phyloP scores from a whole-genome alignment of 1,140 invertebrate species.

The Calliphora vicina region DNA sequence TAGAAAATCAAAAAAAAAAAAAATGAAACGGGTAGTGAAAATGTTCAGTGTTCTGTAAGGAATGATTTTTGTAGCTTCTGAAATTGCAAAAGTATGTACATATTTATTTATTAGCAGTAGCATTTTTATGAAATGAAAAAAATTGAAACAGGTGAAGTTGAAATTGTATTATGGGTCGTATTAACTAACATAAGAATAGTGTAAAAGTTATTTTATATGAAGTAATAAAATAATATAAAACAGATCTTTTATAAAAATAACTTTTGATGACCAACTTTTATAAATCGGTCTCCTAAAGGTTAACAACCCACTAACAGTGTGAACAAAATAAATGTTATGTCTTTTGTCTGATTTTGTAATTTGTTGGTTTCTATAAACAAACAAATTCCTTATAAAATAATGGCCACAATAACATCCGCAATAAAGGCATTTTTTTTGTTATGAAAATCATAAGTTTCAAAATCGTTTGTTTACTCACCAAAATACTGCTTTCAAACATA shows the following conservation, averaged over 20 bases:
- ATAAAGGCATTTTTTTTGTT: not conserved
- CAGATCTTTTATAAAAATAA: not conserved
- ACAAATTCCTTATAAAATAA: not conserved
- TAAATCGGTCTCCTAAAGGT: not conserved
- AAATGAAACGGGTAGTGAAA: too few species aligned
- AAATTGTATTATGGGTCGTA: too few species aligned
- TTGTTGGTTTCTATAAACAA: not conserved
- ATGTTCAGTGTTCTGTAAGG: too few species aligned
- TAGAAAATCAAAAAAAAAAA: too few species aligned
- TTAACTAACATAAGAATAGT: too few species aligned
- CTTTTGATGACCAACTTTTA: not conserved
- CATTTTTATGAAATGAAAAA: too few species aligned
- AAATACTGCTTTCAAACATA: not conserved
- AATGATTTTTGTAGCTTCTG: too few species aligned
- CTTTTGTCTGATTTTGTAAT: constrained; percentile 3
- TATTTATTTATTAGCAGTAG: too few species aligned
- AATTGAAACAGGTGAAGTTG: too few species aligned
- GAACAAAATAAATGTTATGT: not conserved
- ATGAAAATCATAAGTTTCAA: not conserved
- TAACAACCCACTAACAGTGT: not conserved
- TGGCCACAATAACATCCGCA: not conserved
- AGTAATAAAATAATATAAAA: too few species aligned
- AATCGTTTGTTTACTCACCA: not conserved
- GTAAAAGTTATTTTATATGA: too few species aligned
- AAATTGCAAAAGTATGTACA: too few species aligned